A percentile compares a stretch with the other conserved stretches of the same genome.
Conservation (phyloP, 2,113 vertebrate genomes). For the Nannobrachium achirus region DNA sequence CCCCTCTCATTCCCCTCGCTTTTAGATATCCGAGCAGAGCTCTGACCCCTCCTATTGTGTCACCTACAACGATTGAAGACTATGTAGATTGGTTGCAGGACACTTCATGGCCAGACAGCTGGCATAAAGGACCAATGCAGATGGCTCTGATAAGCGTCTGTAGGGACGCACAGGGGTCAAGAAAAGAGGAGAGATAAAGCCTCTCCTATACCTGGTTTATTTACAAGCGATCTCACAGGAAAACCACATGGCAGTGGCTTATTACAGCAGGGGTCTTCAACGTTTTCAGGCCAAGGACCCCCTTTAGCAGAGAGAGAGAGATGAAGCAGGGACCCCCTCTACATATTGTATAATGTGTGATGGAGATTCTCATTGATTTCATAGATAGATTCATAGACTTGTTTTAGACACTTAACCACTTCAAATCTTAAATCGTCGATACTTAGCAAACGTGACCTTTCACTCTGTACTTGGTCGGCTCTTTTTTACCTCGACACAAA, state of each 20-base stretch:
- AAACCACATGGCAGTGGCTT: slow-evolving; percentile 15
- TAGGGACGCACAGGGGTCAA: neutral
- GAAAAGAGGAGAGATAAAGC: neutral
- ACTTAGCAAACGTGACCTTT: too few species aligned
- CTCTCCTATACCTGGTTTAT: slow-evolving; percentile 21
- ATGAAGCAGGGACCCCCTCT: too few species aligned
- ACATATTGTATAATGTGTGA: too few species aligned
- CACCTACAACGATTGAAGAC: slow-evolving; percentile 50
- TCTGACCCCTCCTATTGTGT: slow-evolving; percentile 52
- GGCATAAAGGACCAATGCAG: slow-evolving; percentile 8
- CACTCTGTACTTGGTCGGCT: too few species aligned
- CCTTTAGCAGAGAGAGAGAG: too few species aligned
- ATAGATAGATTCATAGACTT: too few species aligned
- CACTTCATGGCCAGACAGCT: slow-evolving; percentile 46
- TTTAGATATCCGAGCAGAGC: slow-evolving; percentile 54
- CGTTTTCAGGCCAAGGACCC: too few species aligned
- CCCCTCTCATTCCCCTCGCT: slow-evolving; percentile 58
- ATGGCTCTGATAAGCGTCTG: slow-evolving; percentile 62
- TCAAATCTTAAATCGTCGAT: too few species aligned
- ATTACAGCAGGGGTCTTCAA: too few species aligned
- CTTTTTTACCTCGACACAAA: too few species aligned
- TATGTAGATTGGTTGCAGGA: slow-evolving; percentile 46
- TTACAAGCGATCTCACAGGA: slow-evolving; percentile 28
- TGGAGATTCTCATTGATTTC: too few species aligned
- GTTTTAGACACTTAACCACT: too few species aligned